Evolutionary conservation across 2,888 invertebrate genomes (phyloP).

Genomic region (Cephus spinipes): DNA sequence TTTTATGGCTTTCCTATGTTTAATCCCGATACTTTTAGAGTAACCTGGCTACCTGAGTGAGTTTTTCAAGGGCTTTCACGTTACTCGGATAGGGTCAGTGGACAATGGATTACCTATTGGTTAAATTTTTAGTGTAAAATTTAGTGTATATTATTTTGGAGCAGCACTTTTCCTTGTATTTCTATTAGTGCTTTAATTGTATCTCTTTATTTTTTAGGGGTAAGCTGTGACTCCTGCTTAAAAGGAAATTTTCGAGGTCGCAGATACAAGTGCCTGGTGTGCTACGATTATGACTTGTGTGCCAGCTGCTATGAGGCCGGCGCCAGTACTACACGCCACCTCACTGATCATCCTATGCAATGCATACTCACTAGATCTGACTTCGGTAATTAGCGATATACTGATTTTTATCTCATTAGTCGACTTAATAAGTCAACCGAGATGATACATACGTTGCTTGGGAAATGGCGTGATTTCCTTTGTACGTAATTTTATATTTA

Average conservation of each 20-base stretch:
- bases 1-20: background rate
- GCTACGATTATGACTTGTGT: conserved; percentile 99
- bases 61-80: background rate
- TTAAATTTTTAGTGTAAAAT: background rate
- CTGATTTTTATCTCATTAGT: background rate
- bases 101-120: background rate
- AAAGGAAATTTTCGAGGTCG: conserved; percentile 97
- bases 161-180: background rate
- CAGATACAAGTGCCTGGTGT: conserved; percentile 98
- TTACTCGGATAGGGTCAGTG: background rate
- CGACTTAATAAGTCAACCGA: background rate
- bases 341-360: conserved; percentile 98
- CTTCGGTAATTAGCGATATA: conserved; percentile 76
- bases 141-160: background rate
- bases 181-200: background rate
- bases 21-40: background rate
- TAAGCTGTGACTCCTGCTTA: conserved; percentile 99
- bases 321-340: conserved; percentile 91
- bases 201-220: conserved; percentile 74
- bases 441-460: background rate
- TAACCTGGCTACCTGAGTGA: background rate
- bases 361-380: conserved; percentile 97
- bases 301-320: conserved; percentile 95
- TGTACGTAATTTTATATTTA: background rate
- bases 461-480: background rate